Evolutionary conservation across 2,888 invertebrate genomes (phyloP), one percentile per base, ranked within the genome.

Genomic region (Zygogramma bicolorata): DNA sequence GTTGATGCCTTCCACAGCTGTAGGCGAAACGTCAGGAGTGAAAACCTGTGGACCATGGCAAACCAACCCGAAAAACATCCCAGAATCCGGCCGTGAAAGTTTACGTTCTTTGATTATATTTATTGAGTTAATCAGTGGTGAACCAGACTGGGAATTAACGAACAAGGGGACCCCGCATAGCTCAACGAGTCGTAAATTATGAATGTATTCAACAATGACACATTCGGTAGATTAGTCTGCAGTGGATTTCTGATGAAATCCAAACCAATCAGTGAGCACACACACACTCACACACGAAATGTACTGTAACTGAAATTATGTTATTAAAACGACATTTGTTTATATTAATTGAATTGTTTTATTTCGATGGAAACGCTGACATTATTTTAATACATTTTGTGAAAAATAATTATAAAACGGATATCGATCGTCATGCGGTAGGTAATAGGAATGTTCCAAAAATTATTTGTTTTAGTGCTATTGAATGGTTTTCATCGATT

Each of bases 281-380:
- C 34, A 13, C 49, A 0, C 25, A 13, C 25, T 13, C 34, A 13
- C 49, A 0, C 25, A 13, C 25, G 25, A 15, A 58, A 34, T 58
- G 18, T 46, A 38, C 65, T 70, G 71, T 67, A 71, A 71, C 67
- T 53, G 68, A 68, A 68, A 63, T 46, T 46, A 62, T 67, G 34
- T 60, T 70, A 66, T 70, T 58, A 60, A 70, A 70, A 70, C 27
- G 42, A 34, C 40, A 59, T 65, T 46, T 59, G 58, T 65, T 25
- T 3, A 38, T 34, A 70, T 29, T 65, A 70, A 70, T 70, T 70
- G 38, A 57, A 65, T 70, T 70, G 59, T 70, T 70, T 65, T 46
- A 65, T 65, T 65, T 46, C 46, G 65, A 58, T 65, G 46, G 31
- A 65, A 65, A 65, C 57, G 59, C n/a, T 65, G 62, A 27, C 60